Evolutionary conservation across 2,888 invertebrate genomes (phyloP).

Genomic region (Cryptus viduatorius): DNA sequence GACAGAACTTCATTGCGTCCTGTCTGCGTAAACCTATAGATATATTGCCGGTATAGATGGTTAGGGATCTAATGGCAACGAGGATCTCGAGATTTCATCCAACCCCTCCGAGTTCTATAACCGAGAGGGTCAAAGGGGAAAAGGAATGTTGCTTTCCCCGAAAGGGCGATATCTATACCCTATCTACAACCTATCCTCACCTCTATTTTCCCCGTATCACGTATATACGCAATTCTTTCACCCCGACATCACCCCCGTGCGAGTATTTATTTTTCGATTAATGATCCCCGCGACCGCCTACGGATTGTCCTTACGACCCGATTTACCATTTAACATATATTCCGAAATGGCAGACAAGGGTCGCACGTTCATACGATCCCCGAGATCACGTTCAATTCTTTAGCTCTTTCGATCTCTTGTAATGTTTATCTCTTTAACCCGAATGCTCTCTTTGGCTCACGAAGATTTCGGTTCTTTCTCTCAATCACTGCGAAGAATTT

Average conservation of each 20-base stretch:
- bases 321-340: background rate
- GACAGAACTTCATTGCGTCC: background rate
- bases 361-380: constrained; percentile 3
- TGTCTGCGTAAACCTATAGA: background rate
- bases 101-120: constrained; percentile 13
- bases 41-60: background rate
- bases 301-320: background rate
- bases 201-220: constrained; percentile 43
- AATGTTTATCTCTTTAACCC: constrained; percentile 8
- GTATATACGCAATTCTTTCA: constrained; percentile 41
- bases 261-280: constrained; percentile 57
- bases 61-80: constrained; percentile 14
- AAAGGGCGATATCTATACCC: constrained; percentile 16
- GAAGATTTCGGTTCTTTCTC: no score
- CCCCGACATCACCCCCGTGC: constrained; percentile 22
- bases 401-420: background rate
- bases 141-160: background rate
- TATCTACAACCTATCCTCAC: background rate
- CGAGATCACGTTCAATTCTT: constrained; percentile 7
- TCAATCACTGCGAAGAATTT: no score
- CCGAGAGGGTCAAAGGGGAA: constrained; percentile 40
- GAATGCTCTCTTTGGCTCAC: background rate
- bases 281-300: constrained; percentile 22
- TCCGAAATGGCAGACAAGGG: constrained; percentile 11
- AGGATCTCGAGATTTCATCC: constrained; percentile 24